Conservation (phyloP, 2,888 invertebrate genomes). For the Drosophila cognata region DNA sequence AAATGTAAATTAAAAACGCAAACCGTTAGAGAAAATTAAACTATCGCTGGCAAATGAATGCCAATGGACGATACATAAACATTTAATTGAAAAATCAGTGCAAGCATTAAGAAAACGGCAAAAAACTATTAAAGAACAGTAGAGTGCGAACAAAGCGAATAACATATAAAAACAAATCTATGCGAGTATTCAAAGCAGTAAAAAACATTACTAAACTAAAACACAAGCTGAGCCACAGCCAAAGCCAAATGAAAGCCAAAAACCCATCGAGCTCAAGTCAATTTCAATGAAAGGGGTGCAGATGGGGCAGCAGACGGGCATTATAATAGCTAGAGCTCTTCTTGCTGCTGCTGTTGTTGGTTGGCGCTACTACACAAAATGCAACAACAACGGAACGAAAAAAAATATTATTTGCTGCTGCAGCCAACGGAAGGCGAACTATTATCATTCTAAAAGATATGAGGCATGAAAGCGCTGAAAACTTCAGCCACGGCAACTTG, state of each 20-base stretch:
- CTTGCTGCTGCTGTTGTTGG: conserved; percentile 23
- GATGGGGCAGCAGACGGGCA: conserved; percentile 12
- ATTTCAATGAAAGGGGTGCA: conserved; percentile 45
- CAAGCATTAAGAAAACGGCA: conserved; percentile 51
- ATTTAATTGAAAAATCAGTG: conserved; percentile 74
- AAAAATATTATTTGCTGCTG: conserved; percentile 45
- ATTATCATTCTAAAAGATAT: conserved; percentile 78
- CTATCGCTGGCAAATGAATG: conserved; percentile 48
- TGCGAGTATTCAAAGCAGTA: conserved; percentile 33
- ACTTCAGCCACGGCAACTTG: conserved; percentile 53
- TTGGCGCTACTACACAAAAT: conserved; percentile 37
- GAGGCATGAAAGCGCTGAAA: conserved; percentile 67
- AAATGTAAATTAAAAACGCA: conserved; percentile 40
- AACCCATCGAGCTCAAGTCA: conserved; percentile 53
- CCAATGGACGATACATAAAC: conserved; percentile 42
- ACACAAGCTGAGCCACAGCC: conserved; percentile 24
- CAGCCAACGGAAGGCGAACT: conserved; percentile 70
- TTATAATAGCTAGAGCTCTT: conserved; percentile 39
- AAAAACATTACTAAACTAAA: conserved; percentile 36
- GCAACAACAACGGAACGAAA: conserved; percentile 35
- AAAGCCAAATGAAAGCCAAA: conserved; percentile 52
- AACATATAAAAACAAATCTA: conserved; percentile 5
- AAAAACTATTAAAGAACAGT: conserved; percentile 55
- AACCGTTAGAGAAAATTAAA: conserved; percentile 64
- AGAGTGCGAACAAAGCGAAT: conserved; percentile 43